phyloP scores from a whole-genome alignment of 2,888 invertebrate genomes.

The Mythimna albipuncta region DNA sequence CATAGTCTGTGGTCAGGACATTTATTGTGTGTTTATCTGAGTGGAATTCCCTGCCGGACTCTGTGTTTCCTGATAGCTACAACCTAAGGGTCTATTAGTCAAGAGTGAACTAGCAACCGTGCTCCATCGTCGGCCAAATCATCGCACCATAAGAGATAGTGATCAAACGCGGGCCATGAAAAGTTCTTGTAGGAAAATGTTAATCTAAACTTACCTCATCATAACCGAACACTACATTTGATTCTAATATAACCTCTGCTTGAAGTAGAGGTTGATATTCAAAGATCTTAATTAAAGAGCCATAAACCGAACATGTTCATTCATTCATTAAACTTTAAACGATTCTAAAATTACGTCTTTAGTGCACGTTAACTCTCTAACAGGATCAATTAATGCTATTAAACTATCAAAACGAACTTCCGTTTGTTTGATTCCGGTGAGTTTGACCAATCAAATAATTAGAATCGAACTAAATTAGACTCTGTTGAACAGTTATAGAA shows the following conservation, averaged over 20 bases:
- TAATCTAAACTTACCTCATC: not conserved
- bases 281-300: not conserved
- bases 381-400: slow-evolving; percentile 40
- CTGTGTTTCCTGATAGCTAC: no score
- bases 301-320: no score
- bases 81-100: no score
- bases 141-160: no score
- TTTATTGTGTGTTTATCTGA: no score
- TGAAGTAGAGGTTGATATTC: not conserved
- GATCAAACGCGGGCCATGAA: no score
- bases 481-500: not conserved
- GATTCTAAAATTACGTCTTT: slow-evolving; percentile 20
- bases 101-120: no score
- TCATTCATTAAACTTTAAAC: slow-evolving; percentile 2
- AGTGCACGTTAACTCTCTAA: slow-evolving; percentile 29
- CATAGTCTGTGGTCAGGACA: not conserved
- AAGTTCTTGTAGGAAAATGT: not conserved
- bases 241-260: not conserved
- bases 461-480: slow-evolving; percentile 13
- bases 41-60: no score
- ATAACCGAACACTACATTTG: no score
- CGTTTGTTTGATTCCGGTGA: slow-evolving; percentile 20
- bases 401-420: slow-evolving; percentile 41
- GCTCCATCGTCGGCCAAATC: no score
- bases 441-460: slow-evolving; percentile 19